Percentiles rank a stretch among this genome's conserved stretches.
These are phyloP conservation scores for Genyomyrus donnyi DNA, from an alignment of 2,113 vertebrate genomes.

Conservation along the genomic window DNA sequence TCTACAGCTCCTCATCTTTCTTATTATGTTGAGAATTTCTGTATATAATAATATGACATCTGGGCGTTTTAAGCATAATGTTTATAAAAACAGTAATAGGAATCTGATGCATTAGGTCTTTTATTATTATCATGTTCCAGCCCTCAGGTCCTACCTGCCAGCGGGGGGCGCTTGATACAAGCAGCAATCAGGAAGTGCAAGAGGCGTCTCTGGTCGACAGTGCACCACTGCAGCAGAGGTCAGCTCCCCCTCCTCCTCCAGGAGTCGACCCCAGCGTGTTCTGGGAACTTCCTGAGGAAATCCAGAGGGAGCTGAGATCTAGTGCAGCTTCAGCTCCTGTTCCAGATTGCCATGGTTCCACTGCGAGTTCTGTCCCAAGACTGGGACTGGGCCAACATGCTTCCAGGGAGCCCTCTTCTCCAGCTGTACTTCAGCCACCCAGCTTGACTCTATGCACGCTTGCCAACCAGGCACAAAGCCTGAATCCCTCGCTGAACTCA, in stretches of 20 bases:
- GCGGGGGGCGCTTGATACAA: neutral
- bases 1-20: neutral
- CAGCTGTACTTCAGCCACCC: neutral
- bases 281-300: slow-evolving; percentile 68
- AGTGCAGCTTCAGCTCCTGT: slow-evolving; percentile 22
- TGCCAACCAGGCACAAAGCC: too few species aligned
- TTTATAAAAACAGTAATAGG: neutral
- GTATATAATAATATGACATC: neutral
- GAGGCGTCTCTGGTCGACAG: neutral
- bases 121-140: neutral
- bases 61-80: neutral
- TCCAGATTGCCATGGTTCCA: neutral
- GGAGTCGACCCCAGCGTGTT: slow-evolving; percentile 71
- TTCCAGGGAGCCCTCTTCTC: neutral
- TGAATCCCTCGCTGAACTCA: neutral
- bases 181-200: neutral
- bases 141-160: neutral
- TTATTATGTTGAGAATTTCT: neutral
- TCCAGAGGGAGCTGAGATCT: slow-evolving; percentile 69
- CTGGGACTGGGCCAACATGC: neutral
- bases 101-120: neutral
- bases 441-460: too few species aligned
- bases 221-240: neutral
- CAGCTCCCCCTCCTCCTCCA: slow-evolving; percentile 40
- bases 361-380: neutral